A percentile compares a stretch with the other conserved stretches of the same genome.
Evolutionary conservation across 92 coral and sea anemone genomes (phyloP).

Genomic region (Isaurus tuberculatus): DNA sequence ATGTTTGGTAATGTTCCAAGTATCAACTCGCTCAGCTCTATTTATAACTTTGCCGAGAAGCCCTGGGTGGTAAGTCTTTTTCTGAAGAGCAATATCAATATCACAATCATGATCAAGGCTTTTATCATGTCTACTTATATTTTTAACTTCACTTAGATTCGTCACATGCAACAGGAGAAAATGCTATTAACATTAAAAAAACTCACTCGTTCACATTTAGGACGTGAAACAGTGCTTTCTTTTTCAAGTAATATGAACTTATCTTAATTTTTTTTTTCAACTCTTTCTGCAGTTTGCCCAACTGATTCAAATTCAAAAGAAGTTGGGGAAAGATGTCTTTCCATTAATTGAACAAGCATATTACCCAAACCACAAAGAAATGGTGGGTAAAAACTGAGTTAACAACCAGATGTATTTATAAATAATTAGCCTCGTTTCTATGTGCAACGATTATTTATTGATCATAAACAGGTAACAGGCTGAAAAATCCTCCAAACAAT

Average conservation of each 20-base stretch:
- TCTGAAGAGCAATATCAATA: neutral
- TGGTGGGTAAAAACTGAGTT: conserved; percentile 96
- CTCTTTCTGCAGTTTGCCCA: conserved; percentile 78
- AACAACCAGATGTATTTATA: too few species aligned
- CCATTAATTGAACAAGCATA: conserved; percentile 95
- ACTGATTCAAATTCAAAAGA: conserved; percentile 86
- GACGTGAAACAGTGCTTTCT: too few species aligned
- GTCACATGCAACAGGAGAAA: too few species aligned
- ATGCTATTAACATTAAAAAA: too few species aligned
- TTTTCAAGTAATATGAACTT: too few species aligned
- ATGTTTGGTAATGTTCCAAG: conserved; percentile 97
- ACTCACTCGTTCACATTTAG: too few species aligned
- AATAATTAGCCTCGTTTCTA: too few species aligned
- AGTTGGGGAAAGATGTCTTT: conserved; percentile 85
- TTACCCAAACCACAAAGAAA: conserved; percentile 98
- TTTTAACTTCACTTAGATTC: too few species aligned
- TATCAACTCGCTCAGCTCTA: conserved; percentile 87
- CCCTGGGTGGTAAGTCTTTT: conserved; percentile 94
- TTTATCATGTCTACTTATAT: too few species aligned
- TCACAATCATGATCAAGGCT: neutral
- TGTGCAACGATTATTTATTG: too few species aligned
- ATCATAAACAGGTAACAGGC: too few species aligned
- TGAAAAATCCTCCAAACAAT: too few species aligned
- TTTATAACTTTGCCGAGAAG: conserved; percentile 94
- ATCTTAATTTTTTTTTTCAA: neutral